These are phyloP conservation scores for Parochlus steinenii DNA, from an alignment of 2,888 invertebrate genomes.

Conservation along the genomic window DNA sequence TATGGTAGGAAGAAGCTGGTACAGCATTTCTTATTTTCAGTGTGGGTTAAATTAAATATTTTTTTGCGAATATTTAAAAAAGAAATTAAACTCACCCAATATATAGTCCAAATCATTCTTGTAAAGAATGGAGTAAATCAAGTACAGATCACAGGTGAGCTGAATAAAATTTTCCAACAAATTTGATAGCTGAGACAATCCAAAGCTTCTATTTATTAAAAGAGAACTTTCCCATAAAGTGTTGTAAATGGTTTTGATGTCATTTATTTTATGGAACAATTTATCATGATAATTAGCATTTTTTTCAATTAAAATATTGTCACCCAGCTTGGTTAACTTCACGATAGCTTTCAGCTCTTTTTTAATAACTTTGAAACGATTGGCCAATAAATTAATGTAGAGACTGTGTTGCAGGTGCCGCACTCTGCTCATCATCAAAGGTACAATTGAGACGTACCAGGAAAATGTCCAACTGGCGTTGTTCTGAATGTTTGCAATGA, in stretches of 20 bases:
- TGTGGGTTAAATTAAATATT: background rate
- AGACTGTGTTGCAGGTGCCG: slow-evolving; percentile 14
- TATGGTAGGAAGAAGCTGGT: slow-evolving; percentile 10
- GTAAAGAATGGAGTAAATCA: slow-evolving; percentile 14
- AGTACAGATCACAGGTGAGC: slow-evolving; percentile 15
- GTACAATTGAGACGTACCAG: slow-evolving; percentile 11
- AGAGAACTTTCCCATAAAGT: slow-evolving; percentile 14
- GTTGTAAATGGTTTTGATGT: slow-evolving; percentile 14
- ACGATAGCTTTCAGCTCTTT: slow-evolving; percentile 13
- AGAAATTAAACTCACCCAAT: slow-evolving; percentile 7
- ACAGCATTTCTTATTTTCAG: slow-evolving; percentile 3
- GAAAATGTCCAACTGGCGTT: slow-evolving; percentile 9
- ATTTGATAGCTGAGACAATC: slow-evolving; percentile 14
- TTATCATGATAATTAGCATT: slow-evolving; percentile 9
- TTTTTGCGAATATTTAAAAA: background rate
- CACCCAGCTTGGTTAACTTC: slow-evolving; percentile 5
- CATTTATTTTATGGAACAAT: slow-evolving; percentile 12
- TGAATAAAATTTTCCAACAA: slow-evolving; percentile 16
- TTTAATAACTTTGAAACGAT: slow-evolving; percentile 12
- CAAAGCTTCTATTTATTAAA: slow-evolving; percentile 14
- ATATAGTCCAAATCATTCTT: slow-evolving; percentile 12
- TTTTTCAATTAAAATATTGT: background rate
- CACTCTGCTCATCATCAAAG: slow-evolving; percentile 11
- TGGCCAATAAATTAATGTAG: slow-evolving; percentile 12
- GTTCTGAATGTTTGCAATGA: slow-evolving; percentile 5